Evolutionary conservation across 1,140 invertebrate species (phyloP), one percentile per base, ranked within the genome.

Genomic region (Drosophila orena): DNA sequence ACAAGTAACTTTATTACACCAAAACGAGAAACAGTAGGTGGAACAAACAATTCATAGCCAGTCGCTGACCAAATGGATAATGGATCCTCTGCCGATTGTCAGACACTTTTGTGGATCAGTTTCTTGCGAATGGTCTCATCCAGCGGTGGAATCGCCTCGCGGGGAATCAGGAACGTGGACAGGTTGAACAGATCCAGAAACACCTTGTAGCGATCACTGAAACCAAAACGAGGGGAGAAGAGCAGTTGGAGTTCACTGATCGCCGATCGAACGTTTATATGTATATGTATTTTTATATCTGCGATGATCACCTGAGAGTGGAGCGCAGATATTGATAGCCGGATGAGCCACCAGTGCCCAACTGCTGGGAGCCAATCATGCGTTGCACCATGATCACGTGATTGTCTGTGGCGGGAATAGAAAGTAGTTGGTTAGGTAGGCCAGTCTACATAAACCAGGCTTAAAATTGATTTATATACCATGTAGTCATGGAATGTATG

Each of bases 321-420:
- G 98, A 98, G 61, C 98, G 94, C 5, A 99, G 94, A 93, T 99
- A 99, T 83, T 99, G 98, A 93, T 99, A 99, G 7, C 99, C 99
- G 1, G 98, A 98, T 38, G 98, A 99, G 6, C 99, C 99, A 37
- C 98, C 99, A 0, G 99, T 99, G 34, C 99, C 99, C 2, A 98
- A 92, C 90, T 98, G 97, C 91, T 98, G 97, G 2, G 97, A 98
- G 7, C 99, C 99, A 77, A 99, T 98, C 98, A 99, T 99, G 91
- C 98, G 94, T 93, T 99, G 98, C n/a, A 99, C 99, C 96, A 99
- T 97, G 75, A 99, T 95, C 20, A 99, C 97, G 91, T 99, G 99
- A 93, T 99, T 99, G 93, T 99, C 98, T 99, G 83, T 11, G 40
- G 93, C 79, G 22, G 57, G 56, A 59, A 43, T 44, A 7, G 52